These are phyloP conservation scores for Podabrus alpinus DNA, from an alignment of 2,888 invertebrate genomes.

Conservation along the genomic window DNA sequence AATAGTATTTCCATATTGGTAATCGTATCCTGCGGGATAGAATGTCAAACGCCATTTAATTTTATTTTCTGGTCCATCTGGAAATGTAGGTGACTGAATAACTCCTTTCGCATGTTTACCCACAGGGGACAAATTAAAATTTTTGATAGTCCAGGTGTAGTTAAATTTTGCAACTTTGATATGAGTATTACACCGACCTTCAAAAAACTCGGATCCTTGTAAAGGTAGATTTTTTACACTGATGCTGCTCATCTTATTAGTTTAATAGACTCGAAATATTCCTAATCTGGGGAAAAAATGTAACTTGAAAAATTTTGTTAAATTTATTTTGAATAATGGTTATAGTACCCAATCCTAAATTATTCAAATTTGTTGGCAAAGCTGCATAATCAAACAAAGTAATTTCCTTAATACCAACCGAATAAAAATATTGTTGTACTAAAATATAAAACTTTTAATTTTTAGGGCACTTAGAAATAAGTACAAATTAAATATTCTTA, in stretches of 20 bases:
- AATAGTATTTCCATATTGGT: constrained; percentile 99
- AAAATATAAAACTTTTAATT: no score
- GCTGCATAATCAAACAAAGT: no score
- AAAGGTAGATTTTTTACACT: not conserved
- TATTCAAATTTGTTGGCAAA: no score
- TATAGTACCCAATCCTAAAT: no score
- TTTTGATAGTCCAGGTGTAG: constrained; percentile 99
- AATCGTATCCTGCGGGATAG: constrained; percentile 99
- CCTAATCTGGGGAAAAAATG: no score
- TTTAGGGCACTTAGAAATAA: no score
- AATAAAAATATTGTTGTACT: no score
- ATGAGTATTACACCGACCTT: not conserved
- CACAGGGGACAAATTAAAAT: constrained; percentile 99
- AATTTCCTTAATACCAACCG: no score
- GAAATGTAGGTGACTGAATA: constrained; percentile 99
- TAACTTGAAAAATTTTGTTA: no score
- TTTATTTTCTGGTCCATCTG: constrained; percentile 99
- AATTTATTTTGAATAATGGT: no score
- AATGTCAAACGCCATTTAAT: constrained; percentile 99
- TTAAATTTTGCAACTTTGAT: constrained; percentile 99
- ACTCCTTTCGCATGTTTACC: constrained; percentile 99
- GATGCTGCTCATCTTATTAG: not conserved
- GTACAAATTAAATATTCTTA: no score
- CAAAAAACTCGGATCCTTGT: not conserved
- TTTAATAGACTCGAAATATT: not conserved